Conservation (phyloP, 2,113 vertebrate genomes). For the Rana temporaria region DNA sequence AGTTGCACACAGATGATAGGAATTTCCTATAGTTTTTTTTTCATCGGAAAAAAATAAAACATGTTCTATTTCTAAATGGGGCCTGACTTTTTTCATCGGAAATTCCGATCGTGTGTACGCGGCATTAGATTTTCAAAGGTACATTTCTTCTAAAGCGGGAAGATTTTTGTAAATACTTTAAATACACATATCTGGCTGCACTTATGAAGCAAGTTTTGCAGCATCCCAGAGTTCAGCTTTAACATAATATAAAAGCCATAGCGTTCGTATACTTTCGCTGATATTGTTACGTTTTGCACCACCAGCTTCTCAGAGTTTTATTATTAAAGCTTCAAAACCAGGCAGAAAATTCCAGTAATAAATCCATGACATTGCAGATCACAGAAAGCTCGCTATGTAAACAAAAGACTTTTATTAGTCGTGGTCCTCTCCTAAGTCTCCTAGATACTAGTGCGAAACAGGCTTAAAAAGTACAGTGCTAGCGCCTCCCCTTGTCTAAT, state of each 20-base stretch:
- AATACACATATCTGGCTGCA: too few relatives aligned
- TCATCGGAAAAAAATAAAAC: too few relatives aligned
- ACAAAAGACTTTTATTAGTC: constrained; percentile 9
- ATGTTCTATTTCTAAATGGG: too few relatives aligned
- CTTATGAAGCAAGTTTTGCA: too few relatives aligned
- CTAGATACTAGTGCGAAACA: constrained; percentile 19
- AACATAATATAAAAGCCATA: neutral
- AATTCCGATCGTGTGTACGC: too few relatives aligned
- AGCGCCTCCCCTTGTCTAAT: constrained; percentile 9
- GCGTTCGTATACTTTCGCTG: neutral
- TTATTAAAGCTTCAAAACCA: neutral
- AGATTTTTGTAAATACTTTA: too few relatives aligned
- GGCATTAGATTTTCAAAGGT: too few relatives aligned
- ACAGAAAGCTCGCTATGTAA: constrained; percentile 23
- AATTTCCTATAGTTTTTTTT: too few relatives aligned
- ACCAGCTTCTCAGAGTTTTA: neutral
- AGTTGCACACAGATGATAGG: too few relatives aligned
- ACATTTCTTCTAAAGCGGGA: too few relatives aligned
- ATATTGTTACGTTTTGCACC: constrained; percentile 5
- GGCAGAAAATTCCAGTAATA: neutral
- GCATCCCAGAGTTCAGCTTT: too few relatives aligned
- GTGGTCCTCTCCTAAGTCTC: neutral
- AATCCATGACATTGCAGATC: constrained; percentile 11
- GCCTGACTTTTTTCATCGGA: too few relatives aligned
- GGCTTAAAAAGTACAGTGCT: constrained; percentile 20